phyloP scores from a whole-genome alignment of 2,113 vertebrate species.

The Gymnorhina tibicen region DNA sequence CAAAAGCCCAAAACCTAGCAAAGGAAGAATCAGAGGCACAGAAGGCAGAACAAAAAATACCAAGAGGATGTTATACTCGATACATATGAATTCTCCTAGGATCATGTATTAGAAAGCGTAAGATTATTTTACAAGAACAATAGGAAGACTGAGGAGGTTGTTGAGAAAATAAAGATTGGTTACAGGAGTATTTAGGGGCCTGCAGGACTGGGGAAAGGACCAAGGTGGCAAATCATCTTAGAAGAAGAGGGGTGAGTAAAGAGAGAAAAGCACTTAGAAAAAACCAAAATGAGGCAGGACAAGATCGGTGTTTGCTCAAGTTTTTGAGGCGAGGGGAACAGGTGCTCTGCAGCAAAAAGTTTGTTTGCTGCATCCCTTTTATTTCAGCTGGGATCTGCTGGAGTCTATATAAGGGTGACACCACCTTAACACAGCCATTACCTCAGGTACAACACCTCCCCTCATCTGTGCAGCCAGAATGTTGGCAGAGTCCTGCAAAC shows the following conservation, averaged over 20 bases:
- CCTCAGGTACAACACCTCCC: neutral
- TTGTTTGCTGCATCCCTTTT: neutral
- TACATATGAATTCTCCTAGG: neutral
- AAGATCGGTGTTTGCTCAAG: neutral
- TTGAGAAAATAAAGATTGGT: neutral
- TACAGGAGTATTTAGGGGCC: neutral
- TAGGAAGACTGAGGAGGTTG: neutral
- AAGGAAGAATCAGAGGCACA: neutral
- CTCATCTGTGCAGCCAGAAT: neutral
- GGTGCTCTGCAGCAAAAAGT: neutral
- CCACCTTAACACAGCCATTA: rapidly evolving
- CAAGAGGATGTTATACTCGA: neutral
- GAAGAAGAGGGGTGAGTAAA: neutral
- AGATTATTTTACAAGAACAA: neutral
- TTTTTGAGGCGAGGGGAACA: neutral
- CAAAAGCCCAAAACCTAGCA: slow-evolving; percentile 2
- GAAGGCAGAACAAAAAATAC: slow-evolving; percentile 4
- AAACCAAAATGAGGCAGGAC: neutral
- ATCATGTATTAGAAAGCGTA: neutral
- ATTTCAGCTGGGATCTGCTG: neutral
- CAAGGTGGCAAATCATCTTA: rapidly evolving
- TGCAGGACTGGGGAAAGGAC: neutral
- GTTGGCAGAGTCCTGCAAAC: neutral
- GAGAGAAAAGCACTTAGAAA: neutral
- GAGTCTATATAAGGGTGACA: neutral